Evolutionary conservation across 2,888 invertebrate genomes (phyloP).

Genomic region (Mythimna impura): DNA sequence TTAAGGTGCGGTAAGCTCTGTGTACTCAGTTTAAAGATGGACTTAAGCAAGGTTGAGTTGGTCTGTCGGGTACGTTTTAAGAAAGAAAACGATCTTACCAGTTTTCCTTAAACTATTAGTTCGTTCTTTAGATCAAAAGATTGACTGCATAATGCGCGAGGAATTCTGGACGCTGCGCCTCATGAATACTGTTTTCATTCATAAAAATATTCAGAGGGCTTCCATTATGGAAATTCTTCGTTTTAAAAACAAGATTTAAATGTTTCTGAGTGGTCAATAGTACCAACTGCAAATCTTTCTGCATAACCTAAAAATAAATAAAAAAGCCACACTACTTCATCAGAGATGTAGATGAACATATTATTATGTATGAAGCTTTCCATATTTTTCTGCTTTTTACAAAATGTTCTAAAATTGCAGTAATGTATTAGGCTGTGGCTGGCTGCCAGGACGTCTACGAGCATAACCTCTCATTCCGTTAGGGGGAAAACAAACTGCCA

Average conservation of each 20-base stretch:
- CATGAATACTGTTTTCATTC: slow-evolving; percentile 42
- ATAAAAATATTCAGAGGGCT: slow-evolving; percentile 28
- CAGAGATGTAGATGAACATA: slow-evolving; percentile 3
- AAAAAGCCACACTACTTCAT: slow-evolving; percentile 12
- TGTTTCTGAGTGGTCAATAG: slow-evolving; percentile 23
- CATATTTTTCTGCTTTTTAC: slow-evolving; percentile 23
- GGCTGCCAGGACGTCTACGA: slow-evolving; percentile 50
- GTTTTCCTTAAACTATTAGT: not conserved
- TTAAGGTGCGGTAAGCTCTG: slow-evolving; percentile 20
- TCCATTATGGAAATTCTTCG: slow-evolving; percentile 20
- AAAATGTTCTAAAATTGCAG: slow-evolving; percentile 43
- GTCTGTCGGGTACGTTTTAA: not conserved
- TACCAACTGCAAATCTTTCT: slow-evolving; percentile 9
- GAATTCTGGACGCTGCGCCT: slow-evolving; percentile 6
- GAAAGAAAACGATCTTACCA: not conserved
- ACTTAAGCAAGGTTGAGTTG: not conserved
- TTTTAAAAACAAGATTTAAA: slow-evolving; percentile 34
- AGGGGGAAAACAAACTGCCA: slow-evolving; percentile 46
- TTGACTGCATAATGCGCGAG: slow-evolving; percentile 3
- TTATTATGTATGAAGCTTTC: slow-evolving; percentile 10
- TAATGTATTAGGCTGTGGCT: slow-evolving; percentile 55
- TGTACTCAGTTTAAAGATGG: slow-evolving; percentile 28
- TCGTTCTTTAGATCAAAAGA: slow-evolving; percentile 12
- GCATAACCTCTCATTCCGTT: slow-evolving; percentile 39
- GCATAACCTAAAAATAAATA: slow-evolving; percentile 20